Conservation (phyloP, 2,113 vertebrate genomes). For the Telmatochromis sp. region DNA sequence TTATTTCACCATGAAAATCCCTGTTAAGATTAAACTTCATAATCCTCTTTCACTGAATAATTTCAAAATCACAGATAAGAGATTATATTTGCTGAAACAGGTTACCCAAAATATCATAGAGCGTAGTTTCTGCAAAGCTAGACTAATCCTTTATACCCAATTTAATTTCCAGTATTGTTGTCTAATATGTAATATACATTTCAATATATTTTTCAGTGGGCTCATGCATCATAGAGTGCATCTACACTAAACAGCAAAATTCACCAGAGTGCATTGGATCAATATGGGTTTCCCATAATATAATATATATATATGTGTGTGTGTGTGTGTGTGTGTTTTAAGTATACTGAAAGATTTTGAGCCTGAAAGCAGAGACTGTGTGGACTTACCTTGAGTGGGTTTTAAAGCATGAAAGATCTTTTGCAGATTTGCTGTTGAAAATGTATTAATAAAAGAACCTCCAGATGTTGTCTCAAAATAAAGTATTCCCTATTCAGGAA, state of each 20-base stretch:
- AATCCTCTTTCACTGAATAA: constrained; percentile 53
- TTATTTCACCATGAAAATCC: constrained; percentile 39
- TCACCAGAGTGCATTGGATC: background rate
- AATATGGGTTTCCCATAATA: background rate
- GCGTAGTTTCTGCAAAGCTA: background rate
- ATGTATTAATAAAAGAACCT: background rate
- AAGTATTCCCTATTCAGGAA: background rate
- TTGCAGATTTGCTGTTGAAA: background rate
- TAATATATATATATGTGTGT: background rate
- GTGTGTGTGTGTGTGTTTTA: background rate
- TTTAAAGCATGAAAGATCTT: background rate
- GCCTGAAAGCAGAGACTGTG: background rate
- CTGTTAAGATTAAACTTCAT: constrained; percentile 49
- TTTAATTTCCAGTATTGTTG: constrained; percentile 27
- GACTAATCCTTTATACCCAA: constrained; percentile 38
- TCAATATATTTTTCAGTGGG: background rate
- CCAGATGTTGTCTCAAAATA: background rate
- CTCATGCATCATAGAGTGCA: background rate
- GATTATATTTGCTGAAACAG: constrained; percentile 35
- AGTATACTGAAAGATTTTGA: background rate
- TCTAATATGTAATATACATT: constrained; percentile 15
- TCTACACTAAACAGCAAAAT: background rate
- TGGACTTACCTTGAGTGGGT: background rate
- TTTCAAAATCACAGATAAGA: constrained; percentile 41
- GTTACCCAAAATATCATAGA: constrained; percentile 22